These are phyloP conservation scores for Echinometra lucunter DNA, from an alignment of 53 echinoderm and acorn worm genomes.

Conservation along the genomic window DNA sequence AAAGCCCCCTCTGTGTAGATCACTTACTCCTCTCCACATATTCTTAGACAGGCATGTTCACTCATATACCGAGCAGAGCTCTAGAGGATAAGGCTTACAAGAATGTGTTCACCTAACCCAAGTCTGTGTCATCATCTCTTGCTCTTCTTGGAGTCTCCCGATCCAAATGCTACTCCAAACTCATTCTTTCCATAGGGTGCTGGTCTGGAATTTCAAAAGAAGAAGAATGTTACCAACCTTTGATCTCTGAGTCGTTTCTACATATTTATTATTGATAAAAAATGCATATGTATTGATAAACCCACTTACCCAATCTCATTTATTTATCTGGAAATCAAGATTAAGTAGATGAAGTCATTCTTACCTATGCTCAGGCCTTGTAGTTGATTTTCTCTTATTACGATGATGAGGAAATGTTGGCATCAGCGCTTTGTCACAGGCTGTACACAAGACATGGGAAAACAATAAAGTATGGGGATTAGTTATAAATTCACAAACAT, in stretches of 20 bases:
- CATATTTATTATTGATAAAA: neutral
- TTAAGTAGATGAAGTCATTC: neutral
- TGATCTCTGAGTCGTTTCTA: neutral
- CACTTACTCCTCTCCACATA: neutral
- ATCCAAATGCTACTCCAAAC: slow-evolving; percentile 88
- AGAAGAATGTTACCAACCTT: neutral
- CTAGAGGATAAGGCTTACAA: neutral
- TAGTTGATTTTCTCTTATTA: slow-evolving; percentile 90
- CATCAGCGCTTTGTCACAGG: slow-evolving; percentile 96
- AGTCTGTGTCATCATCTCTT: slow-evolving; percentile 77
- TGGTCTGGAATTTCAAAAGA: slow-evolving; percentile 48
- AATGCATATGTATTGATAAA: neutral
- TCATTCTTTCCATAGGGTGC: slow-evolving; percentile 79
- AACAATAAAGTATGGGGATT: neutral
- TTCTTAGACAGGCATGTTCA: neutral
- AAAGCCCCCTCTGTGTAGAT: too few species aligned
- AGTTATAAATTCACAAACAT: neutral
- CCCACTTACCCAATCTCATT: neutral
- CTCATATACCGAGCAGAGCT: neutral
- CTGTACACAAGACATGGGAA: slow-evolving; percentile 62
- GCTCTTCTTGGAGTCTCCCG: slow-evolving; percentile 74
- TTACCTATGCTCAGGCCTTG: slow-evolving; percentile 64
- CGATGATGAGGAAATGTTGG: slow-evolving; percentile 98
- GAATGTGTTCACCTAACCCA: neutral
- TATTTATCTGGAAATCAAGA: neutral